These are phyloP conservation scores for Tringa solitaria DNA, from an alignment of 2,113 vertebrate species.

Conservation along the genomic window DNA sequence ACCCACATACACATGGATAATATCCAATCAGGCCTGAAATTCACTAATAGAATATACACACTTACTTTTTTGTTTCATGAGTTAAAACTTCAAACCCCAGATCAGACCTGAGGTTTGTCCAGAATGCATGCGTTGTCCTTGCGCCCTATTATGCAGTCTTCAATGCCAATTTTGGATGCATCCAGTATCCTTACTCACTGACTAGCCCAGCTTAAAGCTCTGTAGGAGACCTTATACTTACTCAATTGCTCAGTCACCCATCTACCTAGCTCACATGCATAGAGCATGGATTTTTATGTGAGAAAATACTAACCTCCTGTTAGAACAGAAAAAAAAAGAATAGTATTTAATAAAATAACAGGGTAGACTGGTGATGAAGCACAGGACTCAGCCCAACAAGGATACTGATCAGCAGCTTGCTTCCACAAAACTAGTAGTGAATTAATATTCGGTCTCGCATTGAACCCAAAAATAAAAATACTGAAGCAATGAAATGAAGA, in stretches of 20 bases:
- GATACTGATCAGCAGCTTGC: background rate
- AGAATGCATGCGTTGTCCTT: background rate
- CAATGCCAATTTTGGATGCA: background rate
- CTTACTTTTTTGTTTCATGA: background rate
- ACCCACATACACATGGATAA: background rate
- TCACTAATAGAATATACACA: background rate
- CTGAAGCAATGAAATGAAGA: background rate
- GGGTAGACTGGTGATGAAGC: background rate
- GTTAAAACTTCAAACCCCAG: background rate
- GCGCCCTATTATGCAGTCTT: background rate
- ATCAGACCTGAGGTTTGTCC: background rate
- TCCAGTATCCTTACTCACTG: background rate
- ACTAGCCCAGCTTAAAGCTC: background rate
- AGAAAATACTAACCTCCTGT: background rate
- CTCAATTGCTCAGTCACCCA: background rate
- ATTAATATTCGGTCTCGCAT: background rate
- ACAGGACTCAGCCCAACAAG: background rate
- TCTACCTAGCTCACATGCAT: background rate
- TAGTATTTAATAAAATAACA: background rate
- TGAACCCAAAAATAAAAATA: background rate
- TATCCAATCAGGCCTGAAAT: background rate
- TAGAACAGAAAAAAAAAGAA: background rate
- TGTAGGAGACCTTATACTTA: background rate
- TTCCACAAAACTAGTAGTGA: background rate
- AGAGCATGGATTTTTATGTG: background rate